Conservation (phyloP, 2,797 vertebrate species). For the Rhinogobio ventralis region DNA sequence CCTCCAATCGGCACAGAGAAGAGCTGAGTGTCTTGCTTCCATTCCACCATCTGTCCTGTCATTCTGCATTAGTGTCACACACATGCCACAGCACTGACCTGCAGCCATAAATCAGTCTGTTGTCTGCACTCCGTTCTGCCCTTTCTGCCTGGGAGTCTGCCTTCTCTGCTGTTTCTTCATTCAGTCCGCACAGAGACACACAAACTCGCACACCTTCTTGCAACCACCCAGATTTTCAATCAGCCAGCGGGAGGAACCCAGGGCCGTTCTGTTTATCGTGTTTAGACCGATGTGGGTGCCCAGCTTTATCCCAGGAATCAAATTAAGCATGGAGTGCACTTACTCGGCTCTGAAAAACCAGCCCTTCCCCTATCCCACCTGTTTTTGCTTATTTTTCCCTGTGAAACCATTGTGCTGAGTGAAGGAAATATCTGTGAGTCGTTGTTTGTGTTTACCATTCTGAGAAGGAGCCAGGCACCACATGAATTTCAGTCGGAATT, state of each 20-base stretch:
- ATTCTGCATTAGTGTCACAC: slow-evolving; percentile 74
- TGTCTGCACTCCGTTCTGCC: slow-evolving; percentile 37
- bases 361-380: slow-evolving; percentile 50
- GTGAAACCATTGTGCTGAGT: slow-evolving; percentile 69
- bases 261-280: slow-evolving; percentile 67
- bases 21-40: slow-evolving; percentile 66
- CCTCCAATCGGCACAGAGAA: slow-evolving; percentile 51
- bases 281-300: slow-evolving; percentile 63
- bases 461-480: slow-evolving; percentile 15
- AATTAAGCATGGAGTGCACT: slow-evolving; percentile 61
- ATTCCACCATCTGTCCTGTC: slow-evolving; percentile 73
- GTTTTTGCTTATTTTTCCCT: slow-evolving; percentile 35
- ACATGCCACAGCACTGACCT: slow-evolving; percentile 67
- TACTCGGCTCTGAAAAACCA: slow-evolving; percentile 52
- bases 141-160: slow-evolving; percentile 37
- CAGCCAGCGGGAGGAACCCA: slow-evolving; percentile 62
- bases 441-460: slow-evolving; percentile 32
- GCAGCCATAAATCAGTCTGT: slow-evolving; percentile 69
- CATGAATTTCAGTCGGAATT: slow-evolving; percentile 59
- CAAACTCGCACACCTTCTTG: slow-evolving; percentile 43
- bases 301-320: slow-evolving; percentile 64
- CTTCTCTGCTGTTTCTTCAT: slow-evolving; percentile 62
- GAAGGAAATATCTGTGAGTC: slow-evolving; percentile 61
- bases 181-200: slow-evolving; percentile 62
- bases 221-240: slow-evolving; percentile 76